These are phyloP conservation scores for Echeneis naucrates DNA, from an alignment of 2,797 vertebrate genomes.

Conservation along the genomic window DNA sequence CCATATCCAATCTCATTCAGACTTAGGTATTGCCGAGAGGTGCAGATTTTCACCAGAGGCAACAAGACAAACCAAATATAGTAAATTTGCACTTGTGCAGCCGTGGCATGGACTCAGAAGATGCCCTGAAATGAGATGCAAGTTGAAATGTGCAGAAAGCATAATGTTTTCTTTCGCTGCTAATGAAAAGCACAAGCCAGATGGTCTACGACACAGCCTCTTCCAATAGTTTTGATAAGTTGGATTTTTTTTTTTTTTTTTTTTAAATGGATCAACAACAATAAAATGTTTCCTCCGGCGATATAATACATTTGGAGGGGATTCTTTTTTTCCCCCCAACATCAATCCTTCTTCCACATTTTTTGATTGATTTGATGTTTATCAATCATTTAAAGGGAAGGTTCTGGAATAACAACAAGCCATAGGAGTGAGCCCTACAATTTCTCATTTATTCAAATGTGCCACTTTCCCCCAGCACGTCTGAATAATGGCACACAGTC, in stretches of 20 bases:
- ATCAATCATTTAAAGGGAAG: constrained; percentile 68
- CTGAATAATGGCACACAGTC: constrained; percentile 79
- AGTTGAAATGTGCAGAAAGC: constrained; percentile 41
- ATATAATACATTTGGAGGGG: constrained; percentile 28
- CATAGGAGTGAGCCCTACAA: constrained; percentile 63
- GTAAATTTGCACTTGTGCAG: constrained; percentile 52
- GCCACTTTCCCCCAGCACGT: constrained; percentile 69
- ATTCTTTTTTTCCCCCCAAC: constrained; percentile 10
- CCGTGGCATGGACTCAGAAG: constrained; percentile 15
- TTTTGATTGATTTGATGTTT: constrained; percentile 68
- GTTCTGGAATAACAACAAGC: constrained; percentile 66
- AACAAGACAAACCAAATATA: constrained; percentile 59
- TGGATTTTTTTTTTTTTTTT: constrained; percentile 10
- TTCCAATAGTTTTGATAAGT: constrained; percentile 31
- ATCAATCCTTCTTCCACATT: constrained; percentile 49
- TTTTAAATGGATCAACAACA: constrained; percentile 36
- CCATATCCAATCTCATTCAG: constrained; percentile 78
- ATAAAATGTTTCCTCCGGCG: constrained; percentile 29
- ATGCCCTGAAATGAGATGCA: constrained; percentile 22
- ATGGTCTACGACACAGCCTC: constrained; percentile 27
- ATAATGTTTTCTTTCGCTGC: constrained; percentile 21
- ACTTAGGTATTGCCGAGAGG: constrained; percentile 53
- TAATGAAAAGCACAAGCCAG: constrained; percentile 41
- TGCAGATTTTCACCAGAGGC: constrained; percentile 64
- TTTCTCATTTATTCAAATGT: constrained; percentile 78